A percentile compares a stretch with the other conserved stretches of the same genome.
These are phyloP conservation scores for Nematolebias whitei DNA, from an alignment of 2,113 vertebrate species.

Conservation along the genomic window DNA sequence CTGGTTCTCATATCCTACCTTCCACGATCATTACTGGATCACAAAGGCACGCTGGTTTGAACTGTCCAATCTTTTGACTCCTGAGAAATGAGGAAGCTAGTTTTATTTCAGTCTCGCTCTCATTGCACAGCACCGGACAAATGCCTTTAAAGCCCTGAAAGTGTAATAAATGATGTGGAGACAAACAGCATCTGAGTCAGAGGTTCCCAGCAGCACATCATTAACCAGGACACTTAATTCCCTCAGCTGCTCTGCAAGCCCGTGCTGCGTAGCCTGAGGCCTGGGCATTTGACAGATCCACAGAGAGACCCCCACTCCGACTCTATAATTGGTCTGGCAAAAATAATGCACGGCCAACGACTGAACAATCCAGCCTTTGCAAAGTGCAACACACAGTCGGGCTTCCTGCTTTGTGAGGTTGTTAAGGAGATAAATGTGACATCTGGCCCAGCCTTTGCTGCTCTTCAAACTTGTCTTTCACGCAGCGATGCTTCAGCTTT, in stretches of 20 bases:
- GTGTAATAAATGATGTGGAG: constrained; percentile 52
- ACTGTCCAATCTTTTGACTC: constrained; percentile 15
- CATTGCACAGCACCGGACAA: constrained; percentile 20
- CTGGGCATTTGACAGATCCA: constrained; percentile 21
- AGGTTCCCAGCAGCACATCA: constrained; percentile 55
- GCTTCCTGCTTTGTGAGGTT: constrained; percentile 7
- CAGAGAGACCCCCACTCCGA: constrained; percentile 20
- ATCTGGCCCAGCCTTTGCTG: too few relatives aligned
- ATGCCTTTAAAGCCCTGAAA: constrained; percentile 21
- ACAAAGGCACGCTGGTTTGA: constrained; percentile 5
- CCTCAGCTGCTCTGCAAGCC: constrained; percentile 32
- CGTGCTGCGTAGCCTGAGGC: constrained; percentile 20
- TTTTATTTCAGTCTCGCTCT: constrained; percentile 20
- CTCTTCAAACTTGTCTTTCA: not conserved
- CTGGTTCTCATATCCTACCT: not conserved
- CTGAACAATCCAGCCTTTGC: constrained; percentile 16
- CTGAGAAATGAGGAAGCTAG: constrained; percentile 10
- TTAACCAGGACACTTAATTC: constrained; percentile 62
- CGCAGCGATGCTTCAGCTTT: not conserved
- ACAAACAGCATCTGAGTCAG: constrained; percentile 39
- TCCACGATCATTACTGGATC: not conserved
- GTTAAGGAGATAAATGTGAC: constrained; percentile 1
- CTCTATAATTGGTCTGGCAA: constrained; percentile 53
- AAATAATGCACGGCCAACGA: constrained; percentile 34
- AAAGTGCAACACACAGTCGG: constrained; percentile 4